These are phyloP conservation scores for Meloidogyne chitwoodi DNA, from an alignment of 1,140 invertebrate species.

Conservation along the genomic window DNA sequence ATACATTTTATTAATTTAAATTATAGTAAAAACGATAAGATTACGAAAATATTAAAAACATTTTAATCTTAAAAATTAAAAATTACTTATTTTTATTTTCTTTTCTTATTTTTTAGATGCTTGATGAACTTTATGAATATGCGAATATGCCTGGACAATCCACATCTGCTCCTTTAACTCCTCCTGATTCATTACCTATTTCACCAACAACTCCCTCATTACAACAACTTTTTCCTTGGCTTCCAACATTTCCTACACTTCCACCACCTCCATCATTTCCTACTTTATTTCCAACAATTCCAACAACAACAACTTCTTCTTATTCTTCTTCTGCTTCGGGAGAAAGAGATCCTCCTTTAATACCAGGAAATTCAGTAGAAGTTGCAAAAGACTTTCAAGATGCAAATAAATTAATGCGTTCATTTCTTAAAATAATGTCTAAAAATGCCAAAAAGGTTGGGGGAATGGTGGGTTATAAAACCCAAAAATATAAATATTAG, in stretches of 20 bases:
- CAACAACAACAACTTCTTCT: background rate
- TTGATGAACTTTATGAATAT: conserved; percentile 41
- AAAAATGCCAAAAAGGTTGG: conserved; percentile 28
- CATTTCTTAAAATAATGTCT: conserved; percentile 44
- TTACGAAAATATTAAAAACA: background rate
- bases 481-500: conserved; percentile 10
- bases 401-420: conserved; percentile 43
- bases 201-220: conserved; percentile 6
- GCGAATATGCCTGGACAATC: conserved; percentile 27
- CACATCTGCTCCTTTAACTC: background rate
- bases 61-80: background rate
- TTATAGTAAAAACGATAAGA: no score
- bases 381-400: conserved; percentile 31
- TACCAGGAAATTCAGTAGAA: conserved; percentile 1
- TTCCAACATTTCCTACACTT: conserved; percentile 5
- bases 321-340: conserved; percentile 2
- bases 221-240: conserved; percentile 16
- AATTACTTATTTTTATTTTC: no score
- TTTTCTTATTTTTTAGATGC: conserved; percentile 22
- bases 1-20: no score
- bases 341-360: background rate
- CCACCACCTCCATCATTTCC: conserved; percentile 7
- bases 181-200: conserved; percentile 7
- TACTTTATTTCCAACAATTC: background rate
- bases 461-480: conserved; percentile 1